Evolutionary conservation across 2,888 invertebrate genomes (phyloP).

Genomic region (Drosophila buzzatii): DNA sequence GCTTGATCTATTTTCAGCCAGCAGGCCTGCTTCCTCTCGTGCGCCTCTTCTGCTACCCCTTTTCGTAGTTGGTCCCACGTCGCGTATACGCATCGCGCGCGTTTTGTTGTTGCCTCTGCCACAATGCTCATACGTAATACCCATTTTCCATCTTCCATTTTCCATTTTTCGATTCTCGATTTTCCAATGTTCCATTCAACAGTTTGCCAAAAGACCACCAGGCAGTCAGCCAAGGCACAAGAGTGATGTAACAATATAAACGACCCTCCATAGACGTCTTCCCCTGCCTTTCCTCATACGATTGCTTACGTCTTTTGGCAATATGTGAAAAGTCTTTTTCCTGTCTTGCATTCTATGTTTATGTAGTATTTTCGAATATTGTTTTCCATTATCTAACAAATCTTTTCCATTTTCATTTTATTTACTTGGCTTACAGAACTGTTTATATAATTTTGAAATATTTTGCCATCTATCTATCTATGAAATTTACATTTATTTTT

Average conservation of each 20-base stretch:
- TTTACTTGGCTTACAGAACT: constrained; percentile 3
- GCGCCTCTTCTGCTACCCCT: not conserved
- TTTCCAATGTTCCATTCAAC: constrained; percentile 37
- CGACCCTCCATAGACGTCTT: not conserved
- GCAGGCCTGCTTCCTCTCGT: constrained; percentile 7
- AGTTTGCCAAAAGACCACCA: constrained; percentile 39
- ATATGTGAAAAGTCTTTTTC: not conserved
- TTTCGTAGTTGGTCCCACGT: constrained; percentile 5
- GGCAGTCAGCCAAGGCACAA: constrained; percentile 6
- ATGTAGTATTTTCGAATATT: not conserved
- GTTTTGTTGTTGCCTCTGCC: constrained; percentile 29
- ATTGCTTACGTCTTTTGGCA: constrained; percentile 38
- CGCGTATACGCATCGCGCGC: constrained; percentile 54
- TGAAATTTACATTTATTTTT: not conserved
- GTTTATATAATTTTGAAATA: constrained; percentile 7
- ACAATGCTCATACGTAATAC: constrained; percentile 47
- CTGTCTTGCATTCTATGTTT: not conserved
- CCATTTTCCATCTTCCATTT: constrained; percentile 46
- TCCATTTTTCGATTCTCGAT: constrained; percentile 27
- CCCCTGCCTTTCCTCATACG: constrained; percentile 24
- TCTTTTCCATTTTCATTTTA: not conserved
- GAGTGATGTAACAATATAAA: constrained; percentile 54
- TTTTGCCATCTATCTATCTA: not conserved
- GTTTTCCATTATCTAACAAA: not conserved
- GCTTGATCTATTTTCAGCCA: constrained; percentile 82